These are phyloP conservation scores for Anagyrus pseudococci DNA, from an alignment of 2,888 invertebrate species.

Conservation along the genomic window DNA sequence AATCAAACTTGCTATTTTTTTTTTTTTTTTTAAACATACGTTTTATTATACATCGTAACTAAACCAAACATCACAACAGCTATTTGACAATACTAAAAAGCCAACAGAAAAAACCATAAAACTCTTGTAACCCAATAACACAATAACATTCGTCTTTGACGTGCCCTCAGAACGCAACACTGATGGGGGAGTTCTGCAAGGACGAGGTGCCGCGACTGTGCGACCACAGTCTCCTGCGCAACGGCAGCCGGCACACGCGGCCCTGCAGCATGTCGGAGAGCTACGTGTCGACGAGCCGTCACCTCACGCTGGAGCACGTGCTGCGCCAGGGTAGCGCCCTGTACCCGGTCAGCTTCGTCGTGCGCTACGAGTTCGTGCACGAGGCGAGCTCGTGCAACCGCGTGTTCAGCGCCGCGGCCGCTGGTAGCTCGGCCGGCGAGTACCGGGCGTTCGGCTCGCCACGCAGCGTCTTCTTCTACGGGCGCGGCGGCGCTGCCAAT, in stretches of 20 bases:
- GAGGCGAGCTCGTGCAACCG: conserved; percentile 56
- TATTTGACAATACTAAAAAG: too few species aligned
- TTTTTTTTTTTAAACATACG: too few species aligned
- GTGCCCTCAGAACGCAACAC: conserved; percentile 51
- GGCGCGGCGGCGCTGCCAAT: conserved; percentile 80
- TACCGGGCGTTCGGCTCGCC: conserved; percentile 71
- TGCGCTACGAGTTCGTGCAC: conserved; percentile 85
- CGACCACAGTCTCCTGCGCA: conserved; percentile 76
- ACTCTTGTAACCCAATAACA: too few species aligned
- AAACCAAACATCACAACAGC: too few species aligned
- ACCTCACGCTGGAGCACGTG: conserved; percentile 78
- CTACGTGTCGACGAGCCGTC: conserved; percentile 78
- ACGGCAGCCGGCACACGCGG: conserved; percentile 74
- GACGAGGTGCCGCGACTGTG: conserved; percentile 78
- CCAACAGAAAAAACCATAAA: too few species aligned
- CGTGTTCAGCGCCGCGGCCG: conserved; percentile 51
- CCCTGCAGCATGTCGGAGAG: conserved; percentile 76
- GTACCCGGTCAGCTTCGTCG: conserved; percentile 78
- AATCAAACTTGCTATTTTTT: too few species aligned
- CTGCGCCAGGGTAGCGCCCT: conserved; percentile 80
- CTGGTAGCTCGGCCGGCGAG: conserved; percentile 31
- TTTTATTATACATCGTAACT: too few species aligned
- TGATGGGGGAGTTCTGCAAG: conserved; percentile 79
- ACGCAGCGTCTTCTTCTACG: conserved; percentile 81
- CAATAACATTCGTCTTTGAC: background rate